phyloP scores from a whole-genome alignment of 2,113 vertebrate genomes.

The Zosterops borbonicus region DNA sequence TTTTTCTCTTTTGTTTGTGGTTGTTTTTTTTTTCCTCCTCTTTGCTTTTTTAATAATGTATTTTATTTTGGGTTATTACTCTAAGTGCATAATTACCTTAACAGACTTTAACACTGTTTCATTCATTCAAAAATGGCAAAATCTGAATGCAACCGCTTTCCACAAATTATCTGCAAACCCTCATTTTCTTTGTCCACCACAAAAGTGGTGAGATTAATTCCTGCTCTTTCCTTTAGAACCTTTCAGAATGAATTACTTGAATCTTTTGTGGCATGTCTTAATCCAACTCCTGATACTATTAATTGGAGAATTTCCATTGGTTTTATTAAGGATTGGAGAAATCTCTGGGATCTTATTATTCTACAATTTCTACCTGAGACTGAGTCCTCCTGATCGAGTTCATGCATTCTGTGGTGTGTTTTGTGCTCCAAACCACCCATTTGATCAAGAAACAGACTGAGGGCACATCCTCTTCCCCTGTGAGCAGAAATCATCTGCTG shows the following conservation, averaged over 20 bases:
- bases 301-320: neutral
- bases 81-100: neutral
- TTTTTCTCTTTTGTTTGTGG: neutral
- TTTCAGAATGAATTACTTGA: neutral
- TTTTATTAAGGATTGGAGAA: neutral
- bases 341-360: neutral
- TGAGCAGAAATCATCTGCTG: neutral
- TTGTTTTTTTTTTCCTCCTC: fast-evolving
- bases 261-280: neutral
- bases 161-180: neutral
- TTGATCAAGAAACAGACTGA: neutral
- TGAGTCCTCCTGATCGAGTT: neutral
- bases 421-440: neutral
- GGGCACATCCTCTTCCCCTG: neutral
- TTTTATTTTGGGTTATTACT: neutral
- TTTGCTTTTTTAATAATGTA: too few species aligned
- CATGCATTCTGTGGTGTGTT: neutral
- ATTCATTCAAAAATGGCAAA: neutral
- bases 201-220: neutral
- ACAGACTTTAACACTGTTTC: neutral
- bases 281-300: neutral
- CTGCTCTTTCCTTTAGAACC: neutral
- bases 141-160: neutral
- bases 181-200: neutral
- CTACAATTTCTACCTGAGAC: neutral